Conservation (phyloP, 2,113 vertebrate genomes). For the Merops nubicus region DNA sequence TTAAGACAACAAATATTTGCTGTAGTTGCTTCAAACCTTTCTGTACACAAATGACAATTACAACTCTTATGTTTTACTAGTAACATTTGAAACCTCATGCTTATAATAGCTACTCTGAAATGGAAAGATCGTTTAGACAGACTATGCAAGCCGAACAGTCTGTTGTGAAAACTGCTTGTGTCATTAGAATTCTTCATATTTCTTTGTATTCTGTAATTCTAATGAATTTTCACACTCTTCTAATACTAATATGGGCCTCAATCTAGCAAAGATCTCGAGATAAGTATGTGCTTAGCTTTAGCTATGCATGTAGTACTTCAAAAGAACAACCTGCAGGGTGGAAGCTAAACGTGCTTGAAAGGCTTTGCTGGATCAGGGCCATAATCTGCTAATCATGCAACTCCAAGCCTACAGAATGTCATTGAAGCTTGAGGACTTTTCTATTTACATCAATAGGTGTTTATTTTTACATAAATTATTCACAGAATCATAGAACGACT, state of each 20-base stretch:
- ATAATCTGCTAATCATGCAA: not conserved
- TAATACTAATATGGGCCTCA: not conserved
- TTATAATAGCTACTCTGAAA: not conserved
- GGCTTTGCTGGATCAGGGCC: not conserved
- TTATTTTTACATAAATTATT: not conserved
- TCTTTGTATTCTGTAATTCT: not conserved
- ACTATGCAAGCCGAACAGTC: not conserved
- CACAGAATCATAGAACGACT: no score
- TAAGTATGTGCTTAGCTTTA: not conserved
- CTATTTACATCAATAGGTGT: fast-evolving
- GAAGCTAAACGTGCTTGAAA: not conserved
- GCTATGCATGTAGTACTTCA: not conserved
- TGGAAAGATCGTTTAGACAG: not conserved
- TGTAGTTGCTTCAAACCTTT: constrained; percentile 18
- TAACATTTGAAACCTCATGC: not conserved
- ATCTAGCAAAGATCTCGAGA: not conserved
- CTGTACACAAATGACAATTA: constrained; percentile 16
- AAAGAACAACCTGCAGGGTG: not conserved
- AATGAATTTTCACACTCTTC: not conserved
- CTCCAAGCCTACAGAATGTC: not conserved
- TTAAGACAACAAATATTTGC: constrained; percentile 50
- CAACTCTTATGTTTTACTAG: not conserved
- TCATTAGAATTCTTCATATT: not conserved
- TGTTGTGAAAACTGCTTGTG: not conserved
- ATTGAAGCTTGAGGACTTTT: not conserved